phyloP scores from a whole-genome alignment of 1,140 invertebrate species.

The Eupeodes corollae region DNA sequence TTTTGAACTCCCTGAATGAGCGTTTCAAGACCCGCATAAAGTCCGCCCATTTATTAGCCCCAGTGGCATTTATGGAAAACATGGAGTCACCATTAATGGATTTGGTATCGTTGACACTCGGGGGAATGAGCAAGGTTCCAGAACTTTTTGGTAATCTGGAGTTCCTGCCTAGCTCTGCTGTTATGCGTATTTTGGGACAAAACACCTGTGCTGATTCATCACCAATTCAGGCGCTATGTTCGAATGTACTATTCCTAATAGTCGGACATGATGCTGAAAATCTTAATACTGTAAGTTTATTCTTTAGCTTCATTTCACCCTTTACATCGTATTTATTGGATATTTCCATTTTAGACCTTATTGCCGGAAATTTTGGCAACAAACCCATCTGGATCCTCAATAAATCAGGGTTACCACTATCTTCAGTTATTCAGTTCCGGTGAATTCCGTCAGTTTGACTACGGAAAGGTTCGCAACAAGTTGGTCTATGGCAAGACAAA shows the following conservation, averaged over 20 bases:
- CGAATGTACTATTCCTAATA: constrained; percentile 43
- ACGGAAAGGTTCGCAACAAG: constrained; percentile 37
- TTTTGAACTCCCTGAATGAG: constrained; percentile 40
- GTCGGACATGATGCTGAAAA: constrained; percentile 40
- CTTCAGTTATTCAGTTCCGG: constrained; percentile 36
- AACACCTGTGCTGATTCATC: constrained; percentile 37
- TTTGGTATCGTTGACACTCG: constrained; percentile 15
- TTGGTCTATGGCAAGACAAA: constrained; percentile 34
- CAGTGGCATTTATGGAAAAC: constrained; percentile 40
- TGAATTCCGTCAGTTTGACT: constrained; percentile 37
- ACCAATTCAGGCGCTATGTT: constrained; percentile 40
- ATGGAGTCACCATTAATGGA: constrained; percentile 34
- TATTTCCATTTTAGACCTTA: constrained; percentile 20
- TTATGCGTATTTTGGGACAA: constrained; percentile 38
- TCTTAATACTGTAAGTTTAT: constrained; percentile 16
- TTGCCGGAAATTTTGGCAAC: constrained; percentile 38
- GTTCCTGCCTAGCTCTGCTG: constrained; percentile 39
- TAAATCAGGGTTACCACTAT: constrained; percentile 41
- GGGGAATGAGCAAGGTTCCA: constrained; percentile 30
- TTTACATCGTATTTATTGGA: not conserved
- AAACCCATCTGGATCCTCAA: constrained; percentile 42
- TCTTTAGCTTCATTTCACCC: constrained; percentile 14
- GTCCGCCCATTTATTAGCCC: constrained; percentile 43
- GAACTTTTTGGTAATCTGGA: constrained; percentile 42
- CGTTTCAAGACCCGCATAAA: constrained; percentile 46